Conservation (phyloP, 1,140 invertebrate genomes). For the Papilio glaucus region DNA sequence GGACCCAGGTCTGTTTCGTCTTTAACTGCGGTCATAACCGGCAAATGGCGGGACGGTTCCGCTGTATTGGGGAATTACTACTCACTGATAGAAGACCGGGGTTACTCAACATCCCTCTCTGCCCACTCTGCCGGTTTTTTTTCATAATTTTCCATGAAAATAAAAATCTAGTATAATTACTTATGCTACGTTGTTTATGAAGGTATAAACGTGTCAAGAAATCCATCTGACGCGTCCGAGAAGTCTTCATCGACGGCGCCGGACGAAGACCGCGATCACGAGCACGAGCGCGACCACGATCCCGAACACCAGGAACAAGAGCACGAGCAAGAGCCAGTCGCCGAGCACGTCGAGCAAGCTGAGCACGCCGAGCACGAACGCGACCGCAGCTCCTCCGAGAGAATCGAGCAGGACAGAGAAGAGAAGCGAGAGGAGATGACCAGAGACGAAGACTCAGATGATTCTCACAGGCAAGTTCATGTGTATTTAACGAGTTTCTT, state of each 20-base stretch:
- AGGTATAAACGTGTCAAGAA: conserved; percentile 71
- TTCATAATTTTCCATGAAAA: too few relatives aligned
- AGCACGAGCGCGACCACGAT: conserved; percentile 23
- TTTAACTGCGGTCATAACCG: too few relatives aligned
- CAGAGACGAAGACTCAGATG: conserved; percentile 41
- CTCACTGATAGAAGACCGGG: too few relatives aligned
- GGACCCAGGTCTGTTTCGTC: too few relatives aligned
- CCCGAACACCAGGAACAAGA: conserved; percentile 9
- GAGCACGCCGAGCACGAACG: background rate
- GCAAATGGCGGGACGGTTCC: too few relatives aligned
- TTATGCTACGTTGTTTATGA: background rate
- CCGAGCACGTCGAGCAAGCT: conserved; percentile 47
- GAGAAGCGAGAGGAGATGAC: conserved; percentile 45
- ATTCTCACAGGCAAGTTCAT: background rate
- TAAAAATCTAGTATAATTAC: too few relatives aligned
- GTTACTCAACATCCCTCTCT: too few relatives aligned
- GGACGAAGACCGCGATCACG: conserved; percentile 42
- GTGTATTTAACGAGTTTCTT: background rate
- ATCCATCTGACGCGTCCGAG: conserved; percentile 73
- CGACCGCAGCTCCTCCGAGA: conserved; percentile 5
- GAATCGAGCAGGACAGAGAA: conserved; percentile 21
- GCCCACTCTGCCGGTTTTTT: too few relatives aligned
- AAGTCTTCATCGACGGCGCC: conserved; percentile 56
- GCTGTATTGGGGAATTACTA: too few relatives aligned
- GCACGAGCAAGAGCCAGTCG: conserved; percentile 49